These are phyloP conservation scores for Lypha dubia DNA, from an alignment of 2,888 invertebrate species.

Conservation along the genomic window DNA sequence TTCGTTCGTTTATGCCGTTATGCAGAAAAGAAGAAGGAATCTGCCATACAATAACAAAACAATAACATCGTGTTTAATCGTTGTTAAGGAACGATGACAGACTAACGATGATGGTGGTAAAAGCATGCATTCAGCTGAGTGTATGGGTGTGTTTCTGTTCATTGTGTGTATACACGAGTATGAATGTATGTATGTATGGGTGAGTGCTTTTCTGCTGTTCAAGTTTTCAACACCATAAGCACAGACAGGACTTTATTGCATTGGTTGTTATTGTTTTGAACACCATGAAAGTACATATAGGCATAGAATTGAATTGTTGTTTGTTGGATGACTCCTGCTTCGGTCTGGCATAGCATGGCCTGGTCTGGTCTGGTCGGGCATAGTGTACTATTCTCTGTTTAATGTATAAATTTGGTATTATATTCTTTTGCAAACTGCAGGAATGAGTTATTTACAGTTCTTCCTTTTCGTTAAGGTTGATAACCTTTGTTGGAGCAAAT, in stretches of 20 bases:
- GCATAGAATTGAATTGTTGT: conserved; percentile 60
- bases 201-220: conserved; percentile 68
- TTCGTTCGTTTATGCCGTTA: conserved; percentile 59
- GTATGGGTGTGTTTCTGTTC: too few relatives aligned
- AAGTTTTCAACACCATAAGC: conserved; percentile 62
- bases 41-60: conserved; percentile 72
- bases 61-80: conserved; percentile 51
- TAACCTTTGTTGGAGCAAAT: conserved; percentile 57
- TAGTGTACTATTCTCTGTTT: conserved; percentile 68
- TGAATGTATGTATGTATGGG: conserved; percentile 54
- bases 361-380: conserved; percentile 50
- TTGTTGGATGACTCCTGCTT: conserved; percentile 55
- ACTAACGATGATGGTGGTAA: conserved; percentile 49
- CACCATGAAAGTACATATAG: conserved; percentile 55
- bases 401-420: conserved; percentile 59
- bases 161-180: conserved; percentile 4
- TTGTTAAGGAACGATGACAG: conserved; percentile 68
- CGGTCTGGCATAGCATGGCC: conserved; percentile 22
- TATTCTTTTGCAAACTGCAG: not conserved
- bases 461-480: conserved; percentile 60
- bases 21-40: conserved; percentile 50
- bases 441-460: conserved; percentile 54
- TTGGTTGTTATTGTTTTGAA: conserved; percentile 50
- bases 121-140: too few relatives aligned
- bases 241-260: conserved; percentile 62